These are phyloP conservation scores for Drosophila parabipectinata DNA, from an alignment of 1,140 invertebrate genomes.

Conservation along the genomic window DNA sequence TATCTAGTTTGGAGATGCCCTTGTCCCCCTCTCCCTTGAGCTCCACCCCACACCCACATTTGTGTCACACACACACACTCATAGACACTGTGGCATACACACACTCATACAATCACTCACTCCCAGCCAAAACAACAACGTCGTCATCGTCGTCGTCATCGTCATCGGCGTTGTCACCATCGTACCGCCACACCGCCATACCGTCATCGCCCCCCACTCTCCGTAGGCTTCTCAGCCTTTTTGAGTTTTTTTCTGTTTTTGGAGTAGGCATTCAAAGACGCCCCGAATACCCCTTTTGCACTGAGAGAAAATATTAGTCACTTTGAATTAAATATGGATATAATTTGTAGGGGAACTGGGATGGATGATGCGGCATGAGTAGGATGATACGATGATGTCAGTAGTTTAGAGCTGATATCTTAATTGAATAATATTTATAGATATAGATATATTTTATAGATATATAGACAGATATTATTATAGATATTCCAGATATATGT, in stretches of 20 bases:
- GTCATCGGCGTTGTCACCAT: conserved; percentile 18
- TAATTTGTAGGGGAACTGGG: no score
- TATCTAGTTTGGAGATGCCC: no score
- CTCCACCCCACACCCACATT: neutral
- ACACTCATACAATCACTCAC: conserved; percentile 20
- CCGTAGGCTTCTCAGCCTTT: no score
- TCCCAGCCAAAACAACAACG: neutral
- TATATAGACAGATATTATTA: no score
- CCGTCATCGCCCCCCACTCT: no score
- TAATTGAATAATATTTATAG: no score
- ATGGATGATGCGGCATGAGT: no score
- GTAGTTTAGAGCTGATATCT: no score
- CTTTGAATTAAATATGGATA: no score
- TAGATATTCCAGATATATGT: no score
- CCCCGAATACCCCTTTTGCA: conserved; percentile 29
- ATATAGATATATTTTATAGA: no score
- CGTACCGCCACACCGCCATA: conserved; percentile 12
- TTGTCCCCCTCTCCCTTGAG: neutral
- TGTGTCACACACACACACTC: conserved; percentile 22
- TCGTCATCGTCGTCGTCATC: conserved; percentile 7
- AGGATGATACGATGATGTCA: no score
- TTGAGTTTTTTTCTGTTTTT: conserved; percentile 3
- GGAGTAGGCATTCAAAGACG: conserved; percentile 31
- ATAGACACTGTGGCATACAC: neutral
- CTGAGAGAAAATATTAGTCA: neutral